phyloP scores from a whole-genome alignment of 2,113 vertebrate species.

The Rhinogobius similis region DNA sequence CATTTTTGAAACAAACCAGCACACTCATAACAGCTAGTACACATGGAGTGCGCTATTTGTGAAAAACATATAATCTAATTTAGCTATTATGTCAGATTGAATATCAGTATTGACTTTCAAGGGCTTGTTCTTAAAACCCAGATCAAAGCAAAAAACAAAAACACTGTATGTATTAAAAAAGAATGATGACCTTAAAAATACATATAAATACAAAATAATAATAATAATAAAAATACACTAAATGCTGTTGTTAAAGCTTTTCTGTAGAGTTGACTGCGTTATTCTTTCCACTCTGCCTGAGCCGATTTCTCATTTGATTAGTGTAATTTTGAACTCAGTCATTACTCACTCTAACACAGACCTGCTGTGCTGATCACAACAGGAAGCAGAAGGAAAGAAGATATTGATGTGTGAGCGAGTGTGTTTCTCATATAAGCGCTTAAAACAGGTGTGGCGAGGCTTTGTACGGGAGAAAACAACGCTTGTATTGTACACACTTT shows the following conservation, averaged over 20 bases:
- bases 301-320: slow-evolving; percentile 49
- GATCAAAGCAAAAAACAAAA: not conserved
- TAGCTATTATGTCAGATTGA: too few relatives aligned
- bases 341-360: slow-evolving; percentile 54
- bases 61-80: not conserved
- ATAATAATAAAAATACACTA: not conserved
- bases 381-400: not conserved
- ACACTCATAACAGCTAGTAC: not conserved
- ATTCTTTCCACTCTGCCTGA: slow-evolving; percentile 39
- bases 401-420: not conserved
- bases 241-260: slow-evolving; percentile 10
- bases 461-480: too few relatives aligned
- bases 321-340: slow-evolving; percentile 33
- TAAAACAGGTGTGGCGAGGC: not conserved
- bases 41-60: not conserved
- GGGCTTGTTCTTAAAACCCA: not conserved
- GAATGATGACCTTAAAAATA: not conserved
- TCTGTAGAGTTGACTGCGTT: slow-evolving; percentile 11
- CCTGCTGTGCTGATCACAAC: slow-evolving; percentile 31
- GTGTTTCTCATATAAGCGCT: not conserved
- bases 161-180: not conserved
- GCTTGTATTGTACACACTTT: too few relatives aligned
- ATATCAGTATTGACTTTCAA: not conserved
- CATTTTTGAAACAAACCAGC: not conserved
- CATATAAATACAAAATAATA: too few relatives aligned